Evolutionary conservation across 92 coral and sea anemone species (phyloP).

Genomic region (Palythoa grandis): DNA sequence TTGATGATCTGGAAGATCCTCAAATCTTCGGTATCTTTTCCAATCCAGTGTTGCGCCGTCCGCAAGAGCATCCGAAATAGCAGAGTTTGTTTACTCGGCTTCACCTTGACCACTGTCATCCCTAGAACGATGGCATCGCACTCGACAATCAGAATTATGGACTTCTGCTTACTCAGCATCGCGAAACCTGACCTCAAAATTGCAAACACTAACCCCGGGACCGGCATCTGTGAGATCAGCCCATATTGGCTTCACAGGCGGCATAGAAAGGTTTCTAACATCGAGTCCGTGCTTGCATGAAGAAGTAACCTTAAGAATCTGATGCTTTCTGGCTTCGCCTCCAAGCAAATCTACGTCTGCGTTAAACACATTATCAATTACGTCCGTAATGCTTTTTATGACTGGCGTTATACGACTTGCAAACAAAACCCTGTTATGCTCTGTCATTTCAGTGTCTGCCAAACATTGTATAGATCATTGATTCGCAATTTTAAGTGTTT

Average conservation of each 20-base stretch:
- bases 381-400: constrained; percentile 4
- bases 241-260: constrained; percentile 32
- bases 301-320: background rate
- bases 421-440: constrained; percentile 37
- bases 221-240: constrained; percentile 45
- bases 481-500: background rate
- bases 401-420: constrained; percentile 22
- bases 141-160: constrained; percentile 37
- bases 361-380: background rate
- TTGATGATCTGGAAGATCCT: constrained; percentile 46
- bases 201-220: constrained; percentile 25
- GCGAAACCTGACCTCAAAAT: too few species aligned
- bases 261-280: background rate
- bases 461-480: constrained; percentile 5
- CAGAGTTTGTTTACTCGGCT: too few species aligned
- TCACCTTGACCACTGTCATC: constrained; percentile 8
- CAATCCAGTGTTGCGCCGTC: background rate
- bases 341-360: background rate
- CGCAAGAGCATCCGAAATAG: constrained; percentile 42
- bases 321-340: constrained; percentile 1
- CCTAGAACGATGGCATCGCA: background rate
- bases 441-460: constrained; percentile 45
- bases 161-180: too few species aligned
- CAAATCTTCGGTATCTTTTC: constrained; percentile 21
- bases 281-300: background rate